phyloP scores from a whole-genome alignment of 64 coral and sea anemone species.

The Montipora efflorescens region DNA sequence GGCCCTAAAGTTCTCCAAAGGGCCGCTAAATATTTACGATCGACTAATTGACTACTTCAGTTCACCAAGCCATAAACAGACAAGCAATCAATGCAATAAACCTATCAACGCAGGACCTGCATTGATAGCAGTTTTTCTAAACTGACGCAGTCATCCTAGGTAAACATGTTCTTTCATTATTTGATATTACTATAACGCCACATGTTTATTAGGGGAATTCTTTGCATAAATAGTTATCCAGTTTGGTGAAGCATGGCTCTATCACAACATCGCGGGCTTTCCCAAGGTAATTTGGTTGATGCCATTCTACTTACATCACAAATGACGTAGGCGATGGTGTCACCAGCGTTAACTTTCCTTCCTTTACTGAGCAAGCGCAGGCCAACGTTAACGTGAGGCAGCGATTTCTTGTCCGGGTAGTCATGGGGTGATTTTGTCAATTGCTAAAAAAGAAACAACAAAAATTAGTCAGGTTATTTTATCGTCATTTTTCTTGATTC shows the following conservation, averaged over 20 bases:
- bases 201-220: too few species aligned
- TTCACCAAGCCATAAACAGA: too few species aligned
- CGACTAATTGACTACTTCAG: too few species aligned
- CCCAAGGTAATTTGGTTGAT: background rate
- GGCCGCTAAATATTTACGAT: too few species aligned
- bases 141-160: too few species aligned
- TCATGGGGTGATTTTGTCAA: conserved; percentile 96
- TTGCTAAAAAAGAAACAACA: conserved; percentile 70
- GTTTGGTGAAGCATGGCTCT: too few species aligned
- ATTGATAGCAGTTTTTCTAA: too few species aligned
- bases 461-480: background rate
- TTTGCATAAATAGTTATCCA: too few species aligned
- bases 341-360: conserved; percentile 92
- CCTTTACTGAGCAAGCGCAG: conserved; percentile 96
- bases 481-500: background rate
- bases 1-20: background rate
- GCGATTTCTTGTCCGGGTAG: conserved; percentile 99
- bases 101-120: too few species aligned
- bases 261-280: background rate
- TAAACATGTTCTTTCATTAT: too few species aligned
- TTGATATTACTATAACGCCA: too few species aligned
- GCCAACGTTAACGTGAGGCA: conserved; percentile 96
- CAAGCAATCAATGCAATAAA: too few species aligned
- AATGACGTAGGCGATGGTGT: conserved; percentile 97
- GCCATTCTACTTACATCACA: conserved; percentile 90